Evolutionary conservation across 2,888 invertebrate genomes (phyloP), one percentile per base, ranked within the genome.

Genomic region (Hyposoter didymator): DNA sequence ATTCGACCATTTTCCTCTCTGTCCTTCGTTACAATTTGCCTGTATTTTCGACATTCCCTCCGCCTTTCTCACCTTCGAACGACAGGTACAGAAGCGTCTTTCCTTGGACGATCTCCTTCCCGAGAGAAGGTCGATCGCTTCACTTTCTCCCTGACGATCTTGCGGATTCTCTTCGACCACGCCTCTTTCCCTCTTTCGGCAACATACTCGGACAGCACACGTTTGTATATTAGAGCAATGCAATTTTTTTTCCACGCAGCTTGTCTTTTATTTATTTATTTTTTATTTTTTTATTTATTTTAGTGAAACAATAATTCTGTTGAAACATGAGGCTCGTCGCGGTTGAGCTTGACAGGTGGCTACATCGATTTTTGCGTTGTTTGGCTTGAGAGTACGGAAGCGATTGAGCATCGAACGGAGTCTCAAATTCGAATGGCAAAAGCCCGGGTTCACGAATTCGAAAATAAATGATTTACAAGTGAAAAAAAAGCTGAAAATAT

Each of bases 141-240:
- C 88, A 91, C 92, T 93, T 93, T 93, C 92, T 91, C 92, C 88
- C 19, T 22, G 55, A 69, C 78, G 78, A 84, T 81, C 79, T 73
- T 75, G 78, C 69, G 75, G 82, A 82, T 82, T 84, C 82, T 82
- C 72, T 55, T 76, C 78, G 79, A 73, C 88, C 86, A 87, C 88
- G 85, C 88, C 74, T 76, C 82, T 78, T 45, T 55, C 59, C 55
- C 72, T 70, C 70, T 14, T 47, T 55, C 66, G 12, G 67, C 64
- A 47, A 12, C 35, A 3, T 14, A 14, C n/a, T 6, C n/a, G 2
- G 45, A 49, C 83, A n/a, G n/a, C n/a, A 90, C 89, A 89, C 90
- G 87, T 85, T 87, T 76, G 88, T 89, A 89, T 89, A 59, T 59
- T 5, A 14, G 59, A 59, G 59, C 59, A 14, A 14, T 59, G 28